Evolutionary conservation across 2,113 vertebrate species (phyloP).

Genomic region (Indicator indicator): DNA sequence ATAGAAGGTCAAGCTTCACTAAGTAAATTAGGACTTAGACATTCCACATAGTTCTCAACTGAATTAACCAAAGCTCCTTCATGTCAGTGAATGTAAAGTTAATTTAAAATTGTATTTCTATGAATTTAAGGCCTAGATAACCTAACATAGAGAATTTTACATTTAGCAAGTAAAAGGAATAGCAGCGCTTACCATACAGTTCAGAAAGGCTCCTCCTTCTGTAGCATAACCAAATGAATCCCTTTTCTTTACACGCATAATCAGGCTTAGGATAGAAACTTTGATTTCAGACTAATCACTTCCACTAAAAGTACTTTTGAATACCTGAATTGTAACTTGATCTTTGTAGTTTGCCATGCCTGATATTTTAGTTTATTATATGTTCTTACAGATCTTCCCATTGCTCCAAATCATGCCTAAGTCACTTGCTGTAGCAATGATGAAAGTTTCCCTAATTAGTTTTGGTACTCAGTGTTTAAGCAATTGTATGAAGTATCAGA

Average conservation of each 20-base stretch:
- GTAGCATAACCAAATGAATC: background rate
- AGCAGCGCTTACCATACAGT: background rate
- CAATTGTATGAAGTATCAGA: background rate
- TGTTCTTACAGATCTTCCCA: background rate
- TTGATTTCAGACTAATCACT: background rate
- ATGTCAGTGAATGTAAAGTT: background rate
- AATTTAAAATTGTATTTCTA: background rate
- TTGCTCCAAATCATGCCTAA: background rate
- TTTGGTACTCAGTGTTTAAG: background rate
- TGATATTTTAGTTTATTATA: background rate
- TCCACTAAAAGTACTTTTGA: background rate
- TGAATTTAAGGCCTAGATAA: background rate
- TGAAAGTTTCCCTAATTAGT: background rate
- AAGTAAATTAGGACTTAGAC: background rate
- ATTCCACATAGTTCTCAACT: background rate
- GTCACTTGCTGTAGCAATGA: background rate
- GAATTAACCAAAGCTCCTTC: background rate
- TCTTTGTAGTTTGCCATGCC: background rate
- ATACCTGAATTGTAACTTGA: background rate
- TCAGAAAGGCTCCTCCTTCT: background rate
- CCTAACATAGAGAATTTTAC: background rate
- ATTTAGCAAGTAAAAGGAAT: background rate
- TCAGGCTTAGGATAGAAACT: background rate
- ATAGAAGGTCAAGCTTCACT: background rate
- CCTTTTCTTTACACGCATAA: background rate